Evolutionary conservation across 2,113 vertebrate species (phyloP), one percentile per base, ranked within the genome.

Genomic region (Ivindomyrus marchei): DNA sequence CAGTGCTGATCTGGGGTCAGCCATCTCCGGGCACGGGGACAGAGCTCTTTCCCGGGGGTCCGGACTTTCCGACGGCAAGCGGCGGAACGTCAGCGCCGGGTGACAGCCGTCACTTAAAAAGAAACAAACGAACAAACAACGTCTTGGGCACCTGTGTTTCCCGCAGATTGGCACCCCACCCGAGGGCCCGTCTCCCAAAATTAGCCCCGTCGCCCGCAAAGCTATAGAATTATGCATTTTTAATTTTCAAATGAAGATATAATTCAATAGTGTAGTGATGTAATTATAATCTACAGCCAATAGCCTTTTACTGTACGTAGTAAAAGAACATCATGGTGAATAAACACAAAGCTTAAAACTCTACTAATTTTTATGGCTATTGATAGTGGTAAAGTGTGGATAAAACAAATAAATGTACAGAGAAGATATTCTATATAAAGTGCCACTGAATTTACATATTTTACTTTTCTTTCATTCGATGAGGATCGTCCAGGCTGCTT

Each of bases 401-500:
- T 89, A 39, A 39, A 89, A 80, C 19, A 53, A 53, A 83, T 56
- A 50, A 87, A 36, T 87, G n/a, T 50, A 86, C 47, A n/a, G 45
- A 50, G 84, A 86, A 86, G 50, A 86, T 49, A 89, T 89, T 77
- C 49, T 39, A 80, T 49, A 46, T 77, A 89, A 89, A 77, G 66
- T 87, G 74, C 77, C 87, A 90, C 90, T 90, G 87, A 85, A 45
- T 88, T 56, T 8, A 77, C 83, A 42, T 50, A 21, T 19, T 89
- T 83, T 62, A 47, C 17, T 49, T 88, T 83, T 50, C 47, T 84
- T 49, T 62, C 62, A 6, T 88, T 89, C 36, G 4, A 88, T 49
- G 17, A 88, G 58, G 77, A 70, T 46, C 90, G n/a, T 90, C n/a
- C 24, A 90, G 86, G 88, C 88, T 90, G 88, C 90, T 90, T 89